Evolutionary conservation across 2,797 vertebrate genomes (phyloP).

Genomic region (Vipera latastei): DNA sequence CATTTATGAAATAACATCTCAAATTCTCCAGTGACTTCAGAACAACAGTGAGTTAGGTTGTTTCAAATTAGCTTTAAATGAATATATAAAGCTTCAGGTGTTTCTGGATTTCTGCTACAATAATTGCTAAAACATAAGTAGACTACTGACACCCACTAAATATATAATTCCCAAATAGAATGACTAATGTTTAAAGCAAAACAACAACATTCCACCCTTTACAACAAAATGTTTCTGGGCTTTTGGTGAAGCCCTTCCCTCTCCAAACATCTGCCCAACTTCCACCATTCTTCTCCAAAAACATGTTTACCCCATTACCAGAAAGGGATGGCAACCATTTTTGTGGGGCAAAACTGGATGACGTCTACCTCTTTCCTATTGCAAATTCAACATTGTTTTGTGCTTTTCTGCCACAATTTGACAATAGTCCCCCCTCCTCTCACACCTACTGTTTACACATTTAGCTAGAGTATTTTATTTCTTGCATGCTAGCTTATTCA

Average conservation of each 20-base stretch:
- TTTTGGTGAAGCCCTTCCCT: not conserved
- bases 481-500: not conserved
- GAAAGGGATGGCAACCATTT: not conserved
- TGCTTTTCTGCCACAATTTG: not conserved
- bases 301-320: not conserved
- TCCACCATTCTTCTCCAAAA: not conserved
- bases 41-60: conserved; percentile 48
- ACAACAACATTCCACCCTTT: not conserved
- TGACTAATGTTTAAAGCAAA: not conserved
- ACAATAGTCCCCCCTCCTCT: not conserved
- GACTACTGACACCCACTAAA: not conserved
- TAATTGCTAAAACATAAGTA: conserved; percentile 20
- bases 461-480: not conserved
- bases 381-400: not conserved
- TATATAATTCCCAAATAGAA: not conserved
- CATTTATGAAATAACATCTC: conserved; percentile 68
- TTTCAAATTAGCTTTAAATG: conserved; percentile 68
- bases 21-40: conserved; percentile 70
- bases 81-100: conserved; percentile 53
- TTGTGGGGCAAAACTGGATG: not conserved
- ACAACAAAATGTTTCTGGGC: not conserved
- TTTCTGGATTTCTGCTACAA: conserved; percentile 51
- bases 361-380: not conserved
- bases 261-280: not conserved
- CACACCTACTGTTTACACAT: not conserved